Conservation (phyloP, 2,113 vertebrate genomes). For the Junco hyemalis region DNA sequence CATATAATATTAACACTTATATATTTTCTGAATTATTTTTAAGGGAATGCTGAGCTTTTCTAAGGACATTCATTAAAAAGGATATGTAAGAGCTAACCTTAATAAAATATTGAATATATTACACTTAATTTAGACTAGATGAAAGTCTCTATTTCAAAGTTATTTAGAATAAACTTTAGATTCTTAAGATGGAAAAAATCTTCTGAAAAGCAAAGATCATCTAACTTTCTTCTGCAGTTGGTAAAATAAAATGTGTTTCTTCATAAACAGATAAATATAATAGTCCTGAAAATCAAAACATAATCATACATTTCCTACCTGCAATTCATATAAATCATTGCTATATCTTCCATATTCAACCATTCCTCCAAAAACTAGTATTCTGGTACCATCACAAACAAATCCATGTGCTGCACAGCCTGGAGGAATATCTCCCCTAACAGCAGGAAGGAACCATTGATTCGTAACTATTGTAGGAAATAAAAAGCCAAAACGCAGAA, state of each 20-base stretch:
- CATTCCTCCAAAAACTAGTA: slow-evolving; percentile 97
- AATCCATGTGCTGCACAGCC: slow-evolving; percentile 97
- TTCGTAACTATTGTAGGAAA: slow-evolving; percentile 81
- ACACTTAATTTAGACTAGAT: not conserved
- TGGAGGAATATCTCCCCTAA: slow-evolving; percentile 96
- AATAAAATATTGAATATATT: not conserved
- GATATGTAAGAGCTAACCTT: not conserved
- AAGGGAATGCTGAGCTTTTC: not conserved
- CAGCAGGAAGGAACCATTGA: slow-evolving; percentile 97
- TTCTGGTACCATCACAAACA: slow-evolving; percentile 91
- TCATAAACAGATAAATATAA: not conserved
- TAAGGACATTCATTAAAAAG: not conserved
- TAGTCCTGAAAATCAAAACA: not conserved
- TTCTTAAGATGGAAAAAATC: not conserved
- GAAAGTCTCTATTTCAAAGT: not conserved
- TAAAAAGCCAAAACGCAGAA: not conserved
- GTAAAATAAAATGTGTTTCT: not conserved
- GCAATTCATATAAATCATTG: slow-evolving; percentile 93
- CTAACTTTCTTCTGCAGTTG: not conserved
- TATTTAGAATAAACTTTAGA: not conserved
- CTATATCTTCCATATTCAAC: slow-evolving; percentile 97
- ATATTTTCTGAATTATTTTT: not conserved
- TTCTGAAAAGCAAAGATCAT: not conserved
- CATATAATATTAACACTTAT: not conserved
- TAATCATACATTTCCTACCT: slow-evolving; percentile 76